Conservation (phyloP, 2,113 vertebrate genomes). For the Myiagra hebetior region DNA sequence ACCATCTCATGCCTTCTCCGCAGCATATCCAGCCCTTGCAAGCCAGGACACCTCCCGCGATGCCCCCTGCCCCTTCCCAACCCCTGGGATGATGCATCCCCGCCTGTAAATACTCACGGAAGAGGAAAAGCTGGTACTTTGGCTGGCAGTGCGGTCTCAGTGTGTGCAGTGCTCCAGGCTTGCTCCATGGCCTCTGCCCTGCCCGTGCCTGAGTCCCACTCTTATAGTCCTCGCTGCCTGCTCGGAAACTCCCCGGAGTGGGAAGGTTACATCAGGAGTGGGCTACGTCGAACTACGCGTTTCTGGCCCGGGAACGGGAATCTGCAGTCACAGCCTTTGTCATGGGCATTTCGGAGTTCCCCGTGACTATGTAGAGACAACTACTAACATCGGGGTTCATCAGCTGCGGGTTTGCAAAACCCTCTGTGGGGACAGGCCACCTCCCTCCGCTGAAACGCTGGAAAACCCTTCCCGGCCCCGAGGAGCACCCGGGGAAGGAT, state of each 20-base stretch:
- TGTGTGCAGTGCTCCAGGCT: rapidly evolving
- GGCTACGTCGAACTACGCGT: rapidly evolving
- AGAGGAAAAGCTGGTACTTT: rapidly evolving
- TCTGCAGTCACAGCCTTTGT: neutral
- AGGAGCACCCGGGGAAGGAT: neutral
- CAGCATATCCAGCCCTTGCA: rapidly evolving
- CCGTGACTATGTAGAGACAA: neutral
- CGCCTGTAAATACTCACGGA: neutral
- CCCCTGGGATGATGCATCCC: too few species aligned
- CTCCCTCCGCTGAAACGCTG: neutral
- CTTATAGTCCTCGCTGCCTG: neutral
- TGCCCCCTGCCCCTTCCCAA: neutral
- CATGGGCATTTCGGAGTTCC: neutral
- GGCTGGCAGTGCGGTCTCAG: rapidly evolving
- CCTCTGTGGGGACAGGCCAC: rapidly evolving
- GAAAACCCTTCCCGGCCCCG: neutral
- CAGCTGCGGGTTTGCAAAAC: neutral
- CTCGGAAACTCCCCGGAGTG: neutral
- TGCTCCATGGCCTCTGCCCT: neutral
- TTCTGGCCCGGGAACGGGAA: neutral
- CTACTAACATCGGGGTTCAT: rapidly evolving
- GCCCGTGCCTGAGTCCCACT: rapidly evolving
- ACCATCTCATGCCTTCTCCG: neutral
- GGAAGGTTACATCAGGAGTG: neutral
- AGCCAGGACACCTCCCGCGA: neutral